Conservation (phyloP, 2,797 vertebrate species). For the Merluccius polli region DNA sequence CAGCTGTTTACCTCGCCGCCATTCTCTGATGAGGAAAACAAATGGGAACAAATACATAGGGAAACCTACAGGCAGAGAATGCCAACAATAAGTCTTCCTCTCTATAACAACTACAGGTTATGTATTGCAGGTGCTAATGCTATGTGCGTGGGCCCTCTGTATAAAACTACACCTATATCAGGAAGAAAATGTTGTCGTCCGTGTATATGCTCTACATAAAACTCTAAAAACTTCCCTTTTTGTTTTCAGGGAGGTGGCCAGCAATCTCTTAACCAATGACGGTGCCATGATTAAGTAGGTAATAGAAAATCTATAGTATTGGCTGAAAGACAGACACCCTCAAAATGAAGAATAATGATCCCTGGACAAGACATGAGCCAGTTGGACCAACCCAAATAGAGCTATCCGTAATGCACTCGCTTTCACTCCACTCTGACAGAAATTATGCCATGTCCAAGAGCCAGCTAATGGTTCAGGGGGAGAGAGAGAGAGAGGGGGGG, state of each 20-base stretch:
- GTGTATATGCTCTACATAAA: not conserved
- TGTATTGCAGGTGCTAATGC: too few species aligned
- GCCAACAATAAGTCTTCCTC: too few species aligned
- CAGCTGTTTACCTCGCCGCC: too few species aligned
- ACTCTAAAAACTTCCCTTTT: constrained; percentile 25
- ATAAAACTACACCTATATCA: too few species aligned
- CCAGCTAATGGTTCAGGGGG: constrained; percentile 41
- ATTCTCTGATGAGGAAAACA: too few species aligned
- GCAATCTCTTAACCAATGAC: constrained; percentile 58
- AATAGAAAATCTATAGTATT: constrained; percentile 71
- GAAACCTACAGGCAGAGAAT: too few species aligned
- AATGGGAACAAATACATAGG: too few species aligned
- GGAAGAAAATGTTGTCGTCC: not conserved
- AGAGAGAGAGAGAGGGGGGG: not conserved
- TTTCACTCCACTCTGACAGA: constrained; percentile 60
- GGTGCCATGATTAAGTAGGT: constrained; percentile 57
- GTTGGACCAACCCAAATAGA: constrained; percentile 67
- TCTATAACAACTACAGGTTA: too few species aligned
- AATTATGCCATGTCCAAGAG: constrained; percentile 59
- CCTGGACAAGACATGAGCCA: constrained; percentile 43
- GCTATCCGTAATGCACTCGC: constrained; percentile 62
- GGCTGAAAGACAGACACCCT: constrained; percentile 52
- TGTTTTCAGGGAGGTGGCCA: constrained; percentile 42
- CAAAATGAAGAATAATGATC: constrained; percentile 70
- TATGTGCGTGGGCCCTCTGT: too few species aligned